phyloP scores from a whole-genome alignment of 1,140 invertebrate genomes.

The Hyposmocoma kahamanoa region DNA sequence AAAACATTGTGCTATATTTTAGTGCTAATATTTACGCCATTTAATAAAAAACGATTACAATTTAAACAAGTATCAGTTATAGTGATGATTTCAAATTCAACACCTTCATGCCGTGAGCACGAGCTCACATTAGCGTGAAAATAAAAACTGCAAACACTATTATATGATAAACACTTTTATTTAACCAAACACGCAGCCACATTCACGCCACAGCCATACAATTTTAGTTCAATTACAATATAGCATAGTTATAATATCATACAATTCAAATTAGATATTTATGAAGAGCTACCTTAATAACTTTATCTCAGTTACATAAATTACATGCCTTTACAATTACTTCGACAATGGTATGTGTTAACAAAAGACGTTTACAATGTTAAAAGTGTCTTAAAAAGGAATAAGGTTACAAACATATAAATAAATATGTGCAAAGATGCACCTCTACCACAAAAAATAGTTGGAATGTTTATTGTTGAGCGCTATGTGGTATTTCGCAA shows the following conservation, averaged over 20 bases:
- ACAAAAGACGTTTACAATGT: not conserved
- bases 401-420: constrained; percentile 11
- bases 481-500: constrained; percentile 46
- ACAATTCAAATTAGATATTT: constrained; percentile 15
- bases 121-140: constrained; percentile 15
- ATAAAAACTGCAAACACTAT: constrained; percentile 43
- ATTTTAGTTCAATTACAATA: constrained; percentile 42
- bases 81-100: not conserved
- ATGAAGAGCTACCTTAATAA: not conserved
- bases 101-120: not conserved
- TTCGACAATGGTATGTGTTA: not conserved
- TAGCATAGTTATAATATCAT: constrained; percentile 19
- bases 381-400: not conserved
- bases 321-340: not conserved
- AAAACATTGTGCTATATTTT: not conserved
- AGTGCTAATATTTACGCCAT: not conserved
- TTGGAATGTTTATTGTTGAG: constrained; percentile 55
- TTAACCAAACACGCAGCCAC: constrained; percentile 39
- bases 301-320: not conserved
- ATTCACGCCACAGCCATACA: constrained; percentile 33
- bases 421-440: constrained; percentile 25
- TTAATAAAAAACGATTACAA: no score
- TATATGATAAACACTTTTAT: constrained; percentile 65
- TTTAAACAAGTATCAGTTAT: no score
- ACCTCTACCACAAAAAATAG: constrained; percentile 7